Evolutionary conservation across 2,888 invertebrate genomes (phyloP).

Genomic region (Lithophane socia): DNA sequence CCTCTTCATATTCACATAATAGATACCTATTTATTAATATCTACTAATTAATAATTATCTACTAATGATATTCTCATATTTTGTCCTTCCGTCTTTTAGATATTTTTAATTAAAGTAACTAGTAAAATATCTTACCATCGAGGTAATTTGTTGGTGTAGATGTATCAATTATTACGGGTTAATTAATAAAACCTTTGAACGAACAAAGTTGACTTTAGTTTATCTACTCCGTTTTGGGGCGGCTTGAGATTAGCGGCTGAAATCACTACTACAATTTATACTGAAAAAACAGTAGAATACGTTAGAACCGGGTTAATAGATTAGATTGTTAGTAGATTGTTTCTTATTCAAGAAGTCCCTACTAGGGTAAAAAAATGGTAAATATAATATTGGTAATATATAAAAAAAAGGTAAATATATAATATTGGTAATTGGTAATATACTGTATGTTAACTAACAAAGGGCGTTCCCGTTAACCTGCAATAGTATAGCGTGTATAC

Average conservation of each 20-base stretch:
- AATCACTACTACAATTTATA: neutral
- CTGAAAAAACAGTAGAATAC: neutral
- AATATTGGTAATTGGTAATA: no score
- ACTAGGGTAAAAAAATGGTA: neutral
- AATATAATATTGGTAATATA: no score
- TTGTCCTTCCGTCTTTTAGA: neutral
- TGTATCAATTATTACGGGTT: constrained; percentile 12
- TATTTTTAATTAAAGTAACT: neutral
- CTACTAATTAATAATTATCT: neutral
- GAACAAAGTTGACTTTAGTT: neutral
- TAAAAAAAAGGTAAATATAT: no score
- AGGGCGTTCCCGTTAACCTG: no score
- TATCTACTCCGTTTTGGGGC: neutral
- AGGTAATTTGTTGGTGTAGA: constrained; percentile 4
- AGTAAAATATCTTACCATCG: neutral
- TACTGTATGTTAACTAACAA: no score
- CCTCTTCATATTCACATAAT: constrained; percentile 10
- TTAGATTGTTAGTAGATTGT: neutral
- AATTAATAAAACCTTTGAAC: constrained; percentile 18
- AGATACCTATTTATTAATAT: constrained; percentile 1
- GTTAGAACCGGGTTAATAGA: neutral
- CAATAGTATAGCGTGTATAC: no score
- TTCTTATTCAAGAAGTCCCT: neutral
- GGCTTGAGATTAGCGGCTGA: neutral
- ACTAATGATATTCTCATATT: constrained; percentile 2